Conservation (phyloP, 2,797 vertebrate species). For the Orientallactaga sibirica region DNA sequence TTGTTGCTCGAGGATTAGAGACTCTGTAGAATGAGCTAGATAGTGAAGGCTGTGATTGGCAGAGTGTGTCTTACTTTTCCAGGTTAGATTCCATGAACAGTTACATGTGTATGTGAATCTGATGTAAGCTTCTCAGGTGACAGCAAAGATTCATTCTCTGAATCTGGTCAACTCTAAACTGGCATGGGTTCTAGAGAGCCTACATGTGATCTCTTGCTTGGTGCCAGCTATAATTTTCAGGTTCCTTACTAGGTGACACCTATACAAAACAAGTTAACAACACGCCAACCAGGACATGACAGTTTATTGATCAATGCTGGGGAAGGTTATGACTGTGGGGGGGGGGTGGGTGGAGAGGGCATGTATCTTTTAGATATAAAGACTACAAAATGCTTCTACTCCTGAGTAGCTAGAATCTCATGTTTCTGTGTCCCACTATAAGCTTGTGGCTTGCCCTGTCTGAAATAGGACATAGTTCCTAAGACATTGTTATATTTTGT, state of each 20-base stretch:
- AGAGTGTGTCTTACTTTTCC: not conserved
- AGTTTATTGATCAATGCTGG: not conserved
- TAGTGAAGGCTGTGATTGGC: too few relatives aligned
- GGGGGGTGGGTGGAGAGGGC: too few relatives aligned
- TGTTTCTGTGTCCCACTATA: not conserved
- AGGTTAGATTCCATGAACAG: not conserved
- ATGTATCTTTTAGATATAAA: not conserved
- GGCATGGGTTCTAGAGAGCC: not conserved
- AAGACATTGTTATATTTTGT: not conserved
- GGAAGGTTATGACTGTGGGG: not conserved
- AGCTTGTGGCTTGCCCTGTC: not conserved
- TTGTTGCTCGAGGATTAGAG: not conserved
- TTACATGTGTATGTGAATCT: not conserved
- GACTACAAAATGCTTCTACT: not conserved
- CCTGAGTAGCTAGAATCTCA: not conserved
- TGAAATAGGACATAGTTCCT: not conserved
- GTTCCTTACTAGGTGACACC: slow-evolving; percentile 25
- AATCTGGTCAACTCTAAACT: not conserved
- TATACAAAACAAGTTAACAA: slow-evolving; percentile 35
- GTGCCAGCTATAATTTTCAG: not conserved
- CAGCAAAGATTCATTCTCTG: not conserved
- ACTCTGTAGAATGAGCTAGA: not conserved
- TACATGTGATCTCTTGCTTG: not conserved
- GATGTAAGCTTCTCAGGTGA: not conserved
- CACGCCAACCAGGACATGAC: not conserved